Percentiles rank a stretch among this genome's conserved stretches.
Conservation (phyloP, 2,888 invertebrate species). For the Chaetoderma sp. region DNA sequence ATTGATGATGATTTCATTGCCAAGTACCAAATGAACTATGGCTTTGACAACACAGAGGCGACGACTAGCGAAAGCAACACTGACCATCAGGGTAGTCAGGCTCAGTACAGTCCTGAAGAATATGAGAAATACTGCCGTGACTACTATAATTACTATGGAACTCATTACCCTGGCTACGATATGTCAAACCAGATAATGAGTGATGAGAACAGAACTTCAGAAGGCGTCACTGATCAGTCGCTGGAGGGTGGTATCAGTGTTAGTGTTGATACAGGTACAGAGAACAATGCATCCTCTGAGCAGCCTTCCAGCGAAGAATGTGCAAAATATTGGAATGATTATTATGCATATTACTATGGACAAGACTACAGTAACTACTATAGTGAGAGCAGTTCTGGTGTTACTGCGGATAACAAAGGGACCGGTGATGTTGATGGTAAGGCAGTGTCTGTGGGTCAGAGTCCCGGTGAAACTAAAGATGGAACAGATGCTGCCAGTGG, state of each 20-base stretch:
- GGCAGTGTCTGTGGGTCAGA: conserved; percentile 9
- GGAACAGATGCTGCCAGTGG: conserved; percentile 22
- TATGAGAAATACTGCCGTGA: conserved; percentile 37
- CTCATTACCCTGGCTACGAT: conserved; percentile 28
- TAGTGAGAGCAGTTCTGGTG: conserved; percentile 32
- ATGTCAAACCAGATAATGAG: conserved; percentile 1
- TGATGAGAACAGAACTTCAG: not conserved
- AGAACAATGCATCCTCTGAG: conserved; percentile 3
- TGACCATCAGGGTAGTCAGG: no score
- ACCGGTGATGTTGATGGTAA: conserved; percentile 1
- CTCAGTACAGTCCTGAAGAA: conserved; percentile 6
- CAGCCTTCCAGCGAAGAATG: conserved; percentile 10
- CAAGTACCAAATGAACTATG: conserved; percentile 93
- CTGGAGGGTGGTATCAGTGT: conserved; percentile 3
- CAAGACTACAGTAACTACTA: conserved; percentile 47
- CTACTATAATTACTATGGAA: conserved; percentile 42
- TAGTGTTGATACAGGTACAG: conserved; percentile 2
- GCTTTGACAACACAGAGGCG: conserved; percentile 45
- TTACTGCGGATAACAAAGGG: conserved; percentile 15
- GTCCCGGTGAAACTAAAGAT: conserved; percentile 24
- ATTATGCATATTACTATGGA: conserved; percentile 55
- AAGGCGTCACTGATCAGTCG: no score
- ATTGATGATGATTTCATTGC: conserved; percentile 97
- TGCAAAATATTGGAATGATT: conserved; percentile 42
- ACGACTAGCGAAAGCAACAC: no score